phyloP scores from a whole-genome alignment of 2,888 invertebrate genomes.

The Lepeophtheirus nordmannii region DNA sequence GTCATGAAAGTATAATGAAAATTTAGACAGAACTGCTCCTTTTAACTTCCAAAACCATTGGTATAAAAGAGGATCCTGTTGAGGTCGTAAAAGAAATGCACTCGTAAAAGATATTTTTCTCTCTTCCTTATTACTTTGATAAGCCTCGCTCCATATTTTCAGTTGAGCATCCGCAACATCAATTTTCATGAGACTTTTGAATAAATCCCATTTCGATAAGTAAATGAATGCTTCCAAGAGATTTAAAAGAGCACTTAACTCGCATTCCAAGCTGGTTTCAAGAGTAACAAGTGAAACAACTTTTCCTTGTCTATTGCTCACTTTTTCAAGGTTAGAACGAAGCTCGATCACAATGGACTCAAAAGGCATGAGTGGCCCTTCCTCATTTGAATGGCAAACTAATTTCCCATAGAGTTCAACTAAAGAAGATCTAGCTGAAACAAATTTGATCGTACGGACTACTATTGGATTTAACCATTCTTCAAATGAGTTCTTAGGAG shows the following conservation, averaged over 20 bases:
- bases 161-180: neutral
- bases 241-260: neutral
- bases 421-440: neutral
- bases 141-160: neutral
- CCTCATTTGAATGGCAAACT: neutral
- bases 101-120: neutral
- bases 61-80: neutral
- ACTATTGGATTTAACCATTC: neutral
- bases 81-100: neutral
- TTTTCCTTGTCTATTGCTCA: too few species aligned
- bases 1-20: neutral
- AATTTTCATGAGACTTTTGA: neutral
- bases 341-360: neutral
- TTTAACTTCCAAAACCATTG: neutral
- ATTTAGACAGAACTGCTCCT: neutral
- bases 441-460: neutral
- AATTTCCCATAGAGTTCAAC: neutral
- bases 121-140: neutral
- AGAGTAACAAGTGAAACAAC: too few species aligned
- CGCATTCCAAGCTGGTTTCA: too few species aligned
- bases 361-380: neutral
- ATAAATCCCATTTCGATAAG: neutral
- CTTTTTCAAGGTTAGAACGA: neutral
- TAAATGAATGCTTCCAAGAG: neutral
- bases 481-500: neutral